Evolutionary conservation across 1,140 invertebrate genomes (phyloP).

Genomic region (Liolophura sinensis): DNA sequence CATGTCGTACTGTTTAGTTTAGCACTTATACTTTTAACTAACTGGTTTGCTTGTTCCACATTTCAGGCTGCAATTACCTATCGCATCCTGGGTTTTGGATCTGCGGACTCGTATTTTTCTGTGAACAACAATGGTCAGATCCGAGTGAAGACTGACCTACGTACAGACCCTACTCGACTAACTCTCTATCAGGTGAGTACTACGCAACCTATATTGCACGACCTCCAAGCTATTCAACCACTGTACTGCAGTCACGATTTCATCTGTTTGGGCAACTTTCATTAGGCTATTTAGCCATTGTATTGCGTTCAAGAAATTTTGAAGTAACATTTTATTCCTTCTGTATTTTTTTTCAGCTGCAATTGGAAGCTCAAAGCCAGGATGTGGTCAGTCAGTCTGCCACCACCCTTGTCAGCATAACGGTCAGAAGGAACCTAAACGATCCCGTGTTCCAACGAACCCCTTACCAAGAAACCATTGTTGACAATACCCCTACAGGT

Average conservation of each 20-base stretch:
- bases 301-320: too few species aligned
- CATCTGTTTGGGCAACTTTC: too few species aligned
- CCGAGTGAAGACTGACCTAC: conserved; percentile 17
- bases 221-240: too few species aligned
- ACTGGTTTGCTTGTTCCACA: conserved; percentile 6
- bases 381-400: conserved; percentile 15
- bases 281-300: too few species aligned
- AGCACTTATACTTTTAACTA: too few species aligned
- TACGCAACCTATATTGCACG: not conserved
- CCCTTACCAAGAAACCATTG: conserved; percentile 18
- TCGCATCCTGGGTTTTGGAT: conserved; percentile 19
- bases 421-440: conserved; percentile 28
- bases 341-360: conserved; percentile 10
- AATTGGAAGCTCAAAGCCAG: conserved; percentile 4
- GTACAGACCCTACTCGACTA: conserved; percentile 19
- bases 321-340: too few species aligned
- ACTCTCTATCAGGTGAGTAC: conserved; percentile 24
- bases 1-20: not conserved
- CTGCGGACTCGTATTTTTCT: conserved; percentile 25
- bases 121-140: conserved; percentile 22
- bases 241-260: too few species aligned
- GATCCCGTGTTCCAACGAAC: conserved; percentile 22
- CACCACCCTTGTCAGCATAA: conserved; percentile 24
- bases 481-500: conserved; percentile 29
- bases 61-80: conserved; percentile 24